Base-by-base conservation (phyloP, 2,113 vertebrate genomes). In the Marcusenius ussheri region DNA sequence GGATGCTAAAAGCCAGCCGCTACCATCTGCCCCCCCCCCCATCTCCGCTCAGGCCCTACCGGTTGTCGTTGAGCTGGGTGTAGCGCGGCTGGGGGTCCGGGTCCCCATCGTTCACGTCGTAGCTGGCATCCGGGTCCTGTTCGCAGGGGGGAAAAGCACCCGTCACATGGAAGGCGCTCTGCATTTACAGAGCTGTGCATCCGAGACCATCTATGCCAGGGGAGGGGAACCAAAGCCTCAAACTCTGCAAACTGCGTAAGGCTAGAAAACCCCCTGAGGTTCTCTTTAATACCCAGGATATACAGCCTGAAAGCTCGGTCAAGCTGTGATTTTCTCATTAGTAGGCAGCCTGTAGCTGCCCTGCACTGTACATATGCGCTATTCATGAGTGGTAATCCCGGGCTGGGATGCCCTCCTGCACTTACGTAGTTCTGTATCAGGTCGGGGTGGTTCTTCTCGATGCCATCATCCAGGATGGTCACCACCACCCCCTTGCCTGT, bases 381-480 rank as follows among this genome's bases (percentile, higher is more conserved):
- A 21, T 84, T 45, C 3, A 19, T 21, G 45, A 3, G 46, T 42
- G 21, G 7, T 80, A 35, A 39, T 39, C 35, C n/a, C 0, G 15
- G 15, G 31, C 6, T 13, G 74, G 4, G 35, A 35, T 21, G 19
- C 42, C 35, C 27, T 49, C 66, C 5, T 19, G 31, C 10, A 95
- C 98, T 97, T 93, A 99, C 98, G n/a, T 99, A 99, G 93, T 99
- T 99, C 92, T 91, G 95, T 91, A 96, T 94, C 85, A 99, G 95
- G 91, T 99, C 98, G 0, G 98, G 97, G 93, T 99, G 98, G 94
- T 99, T 98, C 94, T 99, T 99, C 95, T 99, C 98, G 1, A 99
- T 98, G 90, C 98, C 98, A 0, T 99, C 98, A 1, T 99, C 98
- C 92, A 99, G 94, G 91, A 99, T 99, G 90, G 98, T 98, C 88